Evolutionary conservation across 2,888 invertebrate genomes (phyloP).

Genomic region (Athalia circularis): DNA sequence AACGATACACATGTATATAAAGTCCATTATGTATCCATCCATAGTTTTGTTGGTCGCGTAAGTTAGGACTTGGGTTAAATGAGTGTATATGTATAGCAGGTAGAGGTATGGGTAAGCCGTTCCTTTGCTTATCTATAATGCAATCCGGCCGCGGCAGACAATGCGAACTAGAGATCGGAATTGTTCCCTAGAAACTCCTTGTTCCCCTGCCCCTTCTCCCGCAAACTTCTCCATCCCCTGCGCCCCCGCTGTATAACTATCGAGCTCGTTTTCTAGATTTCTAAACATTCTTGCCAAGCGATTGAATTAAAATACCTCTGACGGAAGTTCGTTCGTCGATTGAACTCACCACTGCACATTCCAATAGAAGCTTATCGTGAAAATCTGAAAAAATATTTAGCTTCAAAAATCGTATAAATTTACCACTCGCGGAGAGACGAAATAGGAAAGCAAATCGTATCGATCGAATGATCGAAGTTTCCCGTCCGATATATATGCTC

Average conservation of each 20-base stretch:
- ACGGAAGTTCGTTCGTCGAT: background rate
- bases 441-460: no score
- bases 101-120: background rate
- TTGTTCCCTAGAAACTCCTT: conserved; percentile 32
- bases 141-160: conserved; percentile 32
- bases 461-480: no score
- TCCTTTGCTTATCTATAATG: conserved; percentile 39
- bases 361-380: no score
- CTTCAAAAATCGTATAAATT: no score
- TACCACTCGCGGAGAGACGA: no score
- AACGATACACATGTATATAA: background rate
- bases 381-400: no score
- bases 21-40: conserved; percentile 7
- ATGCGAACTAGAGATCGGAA: conserved; percentile 34
- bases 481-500: no score
- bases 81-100: conserved; percentile 18
- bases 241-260: background rate
- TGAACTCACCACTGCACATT: background rate
- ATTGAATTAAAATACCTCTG: conserved; percentile 18
- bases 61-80: conserved; percentile 25
- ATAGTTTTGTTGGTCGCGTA: conserved; percentile 18
- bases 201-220: background rate
- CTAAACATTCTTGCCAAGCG: conserved; percentile 12
- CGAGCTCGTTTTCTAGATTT: conserved; percentile 15
- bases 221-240: background rate